Evolutionary conservation across 2,888 invertebrate genomes (phyloP).

Genomic region (Epistrophe grossulariae): DNA sequence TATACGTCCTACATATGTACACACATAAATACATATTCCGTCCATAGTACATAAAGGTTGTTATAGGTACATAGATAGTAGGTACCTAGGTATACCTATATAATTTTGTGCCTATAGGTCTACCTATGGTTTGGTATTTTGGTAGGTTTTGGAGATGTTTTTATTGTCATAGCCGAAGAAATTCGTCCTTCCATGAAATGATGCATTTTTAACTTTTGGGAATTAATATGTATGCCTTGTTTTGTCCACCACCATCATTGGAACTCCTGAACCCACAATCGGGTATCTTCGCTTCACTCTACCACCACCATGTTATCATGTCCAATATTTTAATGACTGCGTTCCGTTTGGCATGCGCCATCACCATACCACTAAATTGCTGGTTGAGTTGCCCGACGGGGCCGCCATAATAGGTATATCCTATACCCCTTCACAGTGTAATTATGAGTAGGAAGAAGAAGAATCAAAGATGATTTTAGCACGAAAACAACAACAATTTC

Average conservation of each 20-base stretch:
- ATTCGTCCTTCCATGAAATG: slow-evolving; percentile 47
- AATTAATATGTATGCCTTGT: not conserved
- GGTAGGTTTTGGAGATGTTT: too few species aligned
- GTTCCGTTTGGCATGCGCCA: slow-evolving; percentile 73
- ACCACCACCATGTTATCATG: slow-evolving; percentile 47
- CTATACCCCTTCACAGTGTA: slow-evolving; percentile 20
- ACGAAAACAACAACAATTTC: slow-evolving; percentile 20
- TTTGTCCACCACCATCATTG: not conserved
- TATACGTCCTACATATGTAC: too few species aligned
- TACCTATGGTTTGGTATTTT: too few species aligned
- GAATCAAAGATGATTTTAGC: slow-evolving; percentile 33
- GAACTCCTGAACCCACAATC: slow-evolving; percentile 12
- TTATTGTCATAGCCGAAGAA: not conserved
- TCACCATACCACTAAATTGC: slow-evolving; percentile 40
- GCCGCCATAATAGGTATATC: slow-evolving; percentile 3
- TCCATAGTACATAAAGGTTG: too few species aligned
- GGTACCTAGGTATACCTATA: too few species aligned
- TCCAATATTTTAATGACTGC: slow-evolving; percentile 53
- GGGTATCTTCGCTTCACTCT: slow-evolving; percentile 51
- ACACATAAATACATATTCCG: too few species aligned
- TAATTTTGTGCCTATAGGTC: too few species aligned
- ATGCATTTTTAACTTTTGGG: not conserved
- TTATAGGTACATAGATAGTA: too few species aligned
- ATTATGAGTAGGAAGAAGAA: slow-evolving; percentile 48
- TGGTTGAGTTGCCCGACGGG: not conserved